Conservation (phyloP, 64 coral and sea anemone species). For the Pachyseris speciosa region DNA sequence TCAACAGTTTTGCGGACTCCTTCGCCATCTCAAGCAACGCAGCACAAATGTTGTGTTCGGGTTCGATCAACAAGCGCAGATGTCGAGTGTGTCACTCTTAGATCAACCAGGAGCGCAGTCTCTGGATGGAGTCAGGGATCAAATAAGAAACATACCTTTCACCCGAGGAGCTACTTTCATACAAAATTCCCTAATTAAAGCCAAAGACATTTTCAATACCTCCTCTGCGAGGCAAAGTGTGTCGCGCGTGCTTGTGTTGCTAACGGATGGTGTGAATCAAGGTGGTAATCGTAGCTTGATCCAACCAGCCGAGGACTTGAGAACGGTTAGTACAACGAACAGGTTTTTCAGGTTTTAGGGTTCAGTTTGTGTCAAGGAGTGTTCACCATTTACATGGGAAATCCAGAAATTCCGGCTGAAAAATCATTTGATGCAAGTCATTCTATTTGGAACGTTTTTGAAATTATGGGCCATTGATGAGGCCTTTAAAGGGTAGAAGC, state of each 20-base stretch:
- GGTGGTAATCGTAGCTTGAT: not conserved
- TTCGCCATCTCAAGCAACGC: not conserved
- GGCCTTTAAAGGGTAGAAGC: no score
- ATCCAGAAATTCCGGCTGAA: no score
- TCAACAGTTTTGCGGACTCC: not conserved
- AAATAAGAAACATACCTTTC: not conserved
- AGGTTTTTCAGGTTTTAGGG: not conserved
- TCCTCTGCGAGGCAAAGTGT: not conserved
- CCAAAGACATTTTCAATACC: not conserved
- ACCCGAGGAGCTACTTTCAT: slow-evolving; percentile 3
- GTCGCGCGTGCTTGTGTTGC: not conserved
- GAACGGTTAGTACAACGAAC: not conserved
- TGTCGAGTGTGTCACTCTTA: not conserved
- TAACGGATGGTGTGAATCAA: slow-evolving; percentile 33
- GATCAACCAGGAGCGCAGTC: not conserved
- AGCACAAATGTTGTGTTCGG: not conserved
- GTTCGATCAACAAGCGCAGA: not conserved
- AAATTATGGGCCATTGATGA: no score
- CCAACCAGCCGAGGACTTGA: not conserved
- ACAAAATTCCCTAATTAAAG: not conserved
- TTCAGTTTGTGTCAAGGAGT: no score
- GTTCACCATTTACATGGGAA: no score
- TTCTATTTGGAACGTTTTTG: no score
- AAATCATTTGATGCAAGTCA: no score
- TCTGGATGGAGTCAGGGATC: not conserved